Evolutionary conservation across 2,888 invertebrate species (phyloP).

Genomic region (Caenorhabditis japonica): DNA sequence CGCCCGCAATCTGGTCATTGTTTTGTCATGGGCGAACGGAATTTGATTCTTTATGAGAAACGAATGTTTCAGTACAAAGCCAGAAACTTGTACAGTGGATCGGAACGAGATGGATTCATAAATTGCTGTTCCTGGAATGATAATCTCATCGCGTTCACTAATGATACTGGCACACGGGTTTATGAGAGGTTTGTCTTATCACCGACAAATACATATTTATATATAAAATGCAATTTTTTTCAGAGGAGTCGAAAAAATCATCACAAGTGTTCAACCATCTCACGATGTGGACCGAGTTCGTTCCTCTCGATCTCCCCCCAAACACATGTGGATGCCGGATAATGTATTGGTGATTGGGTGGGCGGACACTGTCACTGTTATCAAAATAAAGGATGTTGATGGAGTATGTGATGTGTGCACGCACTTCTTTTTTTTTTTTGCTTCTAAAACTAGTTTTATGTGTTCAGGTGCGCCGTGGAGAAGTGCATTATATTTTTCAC

Average conservation of each 20-base stretch:
- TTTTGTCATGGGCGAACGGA: slow-evolving; percentile 70
- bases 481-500: slow-evolving; percentile 59
- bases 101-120: slow-evolving; percentile 75
- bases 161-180: slow-evolving; percentile 76
- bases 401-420: too few relatives aligned
- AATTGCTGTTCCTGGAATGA: slow-evolving; percentile 67
- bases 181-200: slow-evolving; percentile 62
- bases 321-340: slow-evolving; percentile 67
- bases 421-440: slow-evolving; percentile 4
- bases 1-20: slow-evolving; percentile 54
- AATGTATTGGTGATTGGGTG: slow-evolving; percentile 73
- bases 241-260: slow-evolving; percentile 56
- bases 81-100: slow-evolving; percentile 67
- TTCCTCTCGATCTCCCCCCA: slow-evolving; percentile 69
- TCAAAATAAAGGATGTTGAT: slow-evolving; percentile 42
- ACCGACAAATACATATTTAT: too few relatives aligned
- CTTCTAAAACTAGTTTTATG: slow-evolving; percentile 9
- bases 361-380: slow-evolving; percentile 73
- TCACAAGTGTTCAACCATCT: slow-evolving; percentile 69
- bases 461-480: slow-evolving; percentile 39
- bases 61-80: slow-evolving; percentile 68
- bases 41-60: slow-evolving; percentile 70
- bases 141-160: slow-evolving; percentile 74
- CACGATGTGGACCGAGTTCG: slow-evolving; percentile 67
- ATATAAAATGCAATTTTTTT: slow-evolving; percentile 18